Evolutionary conservation across 2,888 invertebrate species (phyloP).

Genomic region (Leucophora obtusa): DNA sequence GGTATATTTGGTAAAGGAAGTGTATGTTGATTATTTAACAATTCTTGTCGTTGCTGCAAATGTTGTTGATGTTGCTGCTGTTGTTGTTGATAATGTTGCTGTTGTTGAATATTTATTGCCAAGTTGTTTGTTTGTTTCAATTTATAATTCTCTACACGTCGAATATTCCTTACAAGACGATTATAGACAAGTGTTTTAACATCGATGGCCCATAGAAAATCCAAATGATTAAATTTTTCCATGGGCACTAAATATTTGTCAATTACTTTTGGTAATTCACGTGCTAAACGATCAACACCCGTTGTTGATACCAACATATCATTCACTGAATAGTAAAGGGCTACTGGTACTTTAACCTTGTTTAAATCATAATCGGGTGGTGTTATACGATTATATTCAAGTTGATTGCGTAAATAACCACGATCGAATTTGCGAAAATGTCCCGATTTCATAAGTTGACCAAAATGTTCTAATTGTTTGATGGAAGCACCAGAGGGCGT

Average conservation of each 20-base stretch:
- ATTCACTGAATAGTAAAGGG: constrained; percentile 81
- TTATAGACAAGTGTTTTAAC: constrained; percentile 79
- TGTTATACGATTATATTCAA: constrained; percentile 79
- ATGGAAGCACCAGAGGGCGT: constrained; percentile 79
- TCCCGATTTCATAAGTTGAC: constrained; percentile 77
- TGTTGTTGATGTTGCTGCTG: constrained; percentile 33
- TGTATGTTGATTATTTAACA: constrained; percentile 56
- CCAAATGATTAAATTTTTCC: constrained; percentile 81
- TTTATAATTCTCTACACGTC: constrained; percentile 76
- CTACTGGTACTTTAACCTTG: constrained; percentile 80
- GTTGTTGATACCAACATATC: constrained; percentile 83
- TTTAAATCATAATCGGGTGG: constrained; percentile 81
- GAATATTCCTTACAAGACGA: constrained; percentile 74
- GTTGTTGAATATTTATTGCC: constrained; percentile 60
- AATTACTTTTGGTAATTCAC: constrained; percentile 80
- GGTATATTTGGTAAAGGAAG: constrained; percentile 13
- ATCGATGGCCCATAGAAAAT: constrained; percentile 81
- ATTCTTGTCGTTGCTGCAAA: constrained; percentile 44
- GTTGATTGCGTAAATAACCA: constrained; percentile 78
- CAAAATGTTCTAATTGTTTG: constrained; percentile 78
- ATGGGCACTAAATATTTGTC: constrained; percentile 81
- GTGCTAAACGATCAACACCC: constrained; percentile 81
- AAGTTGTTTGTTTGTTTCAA: constrained; percentile 69
- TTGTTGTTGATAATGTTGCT: constrained; percentile 40
- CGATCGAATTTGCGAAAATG: constrained; percentile 79